Base-by-base conservation (phyloP, 1,140 invertebrate genomes). In the Leptoteleia sp. region DNA sequence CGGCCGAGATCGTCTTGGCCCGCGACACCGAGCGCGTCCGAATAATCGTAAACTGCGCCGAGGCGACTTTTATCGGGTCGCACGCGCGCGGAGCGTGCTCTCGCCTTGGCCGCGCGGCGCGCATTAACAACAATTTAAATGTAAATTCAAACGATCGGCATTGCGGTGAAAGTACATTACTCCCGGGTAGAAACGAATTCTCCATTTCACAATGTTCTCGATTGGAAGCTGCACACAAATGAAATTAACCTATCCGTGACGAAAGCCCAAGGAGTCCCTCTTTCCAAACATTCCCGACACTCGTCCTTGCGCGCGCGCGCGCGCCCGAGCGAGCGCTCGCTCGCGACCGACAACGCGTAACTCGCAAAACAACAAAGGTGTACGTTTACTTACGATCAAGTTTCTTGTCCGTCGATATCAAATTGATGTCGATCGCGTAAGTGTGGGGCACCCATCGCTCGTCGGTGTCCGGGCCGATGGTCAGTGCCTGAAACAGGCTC, bases 401-500 rank as follows among this genome's bases (percentile, higher is more conserved):
- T 57, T 73, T 73, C 50, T 64, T 64, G 43, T 73, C 50, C 42
- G 7, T 57, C 25, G 40, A 11, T 57, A 73, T 48, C 5, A 65
- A 33, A 33, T 59, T 73, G 52, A 73, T 57, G 81, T 94, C 93
- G 12, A 95, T 90, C 47, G 94, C 93, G 84, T 92, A 92, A 35
- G 93, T 95, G 61, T 93, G 93, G 1, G 92, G 92, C 17, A 92
- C 89, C 95, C 95, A 96, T 70, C 93, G 85, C 68, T 92, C 86
- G 48, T 92, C 88, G 1, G 88, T 79, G 82, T 96, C 95, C 37
- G 93, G 92, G 79, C 93, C 94, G 57, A 92, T 92, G 8, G 94
- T 96, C 35, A 97, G 88, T 2, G 93, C 93, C 70, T 92, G 89
- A 83, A 97, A 97, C 3, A 97, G 87, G 65, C 93, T 94, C 1